Conservation (phyloP, 1,140 invertebrate genomes). For the Kradibia gibbosae region DNA sequence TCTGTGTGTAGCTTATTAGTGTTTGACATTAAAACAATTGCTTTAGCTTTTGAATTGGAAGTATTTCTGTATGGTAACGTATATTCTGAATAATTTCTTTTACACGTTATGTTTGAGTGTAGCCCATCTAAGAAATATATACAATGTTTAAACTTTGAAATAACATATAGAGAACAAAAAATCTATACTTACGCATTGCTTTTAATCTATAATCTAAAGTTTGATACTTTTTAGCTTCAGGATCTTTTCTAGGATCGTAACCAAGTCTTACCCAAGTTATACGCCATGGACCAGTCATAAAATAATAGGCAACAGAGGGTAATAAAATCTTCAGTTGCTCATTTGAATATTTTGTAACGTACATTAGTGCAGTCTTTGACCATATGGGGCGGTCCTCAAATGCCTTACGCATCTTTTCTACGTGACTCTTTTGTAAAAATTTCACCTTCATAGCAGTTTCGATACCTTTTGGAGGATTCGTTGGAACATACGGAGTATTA, state of each 20-base stretch:
- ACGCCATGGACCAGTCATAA: constrained; percentile 90
- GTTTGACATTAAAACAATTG: constrained; percentile 65
- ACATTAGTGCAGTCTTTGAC: constrained; percentile 83
- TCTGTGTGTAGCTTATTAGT: constrained; percentile 56
- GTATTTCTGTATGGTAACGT: constrained; percentile 73
- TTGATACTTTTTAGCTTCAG: constrained; percentile 86
- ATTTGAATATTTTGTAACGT: constrained; percentile 76
- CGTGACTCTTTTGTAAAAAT: constrained; percentile 68
- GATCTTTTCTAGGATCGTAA: constrained; percentile 88
- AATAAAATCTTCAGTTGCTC: constrained; percentile 84
- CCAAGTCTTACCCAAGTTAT: constrained; percentile 88
- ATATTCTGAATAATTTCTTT: constrained; percentile 73
- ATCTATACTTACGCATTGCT: constrained; percentile 74
- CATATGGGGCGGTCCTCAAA: constrained; percentile 89
- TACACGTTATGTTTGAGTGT: constrained; percentile 74
- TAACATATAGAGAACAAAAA: background rate
- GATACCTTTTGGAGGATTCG: constrained; percentile 72
- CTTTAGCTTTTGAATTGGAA: constrained; percentile 66
- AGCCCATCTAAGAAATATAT: constrained; percentile 70
- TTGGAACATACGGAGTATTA: constrained; percentile 72
- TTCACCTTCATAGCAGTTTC: constrained; percentile 72
- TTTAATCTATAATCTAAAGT: constrained; percentile 88
- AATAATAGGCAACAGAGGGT: constrained; percentile 88
- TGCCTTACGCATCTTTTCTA: constrained; percentile 74
- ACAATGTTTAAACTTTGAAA: background rate